phyloP scores from a whole-genome alignment of 2,113 vertebrate genomes.

The Uria lomvia region DNA sequence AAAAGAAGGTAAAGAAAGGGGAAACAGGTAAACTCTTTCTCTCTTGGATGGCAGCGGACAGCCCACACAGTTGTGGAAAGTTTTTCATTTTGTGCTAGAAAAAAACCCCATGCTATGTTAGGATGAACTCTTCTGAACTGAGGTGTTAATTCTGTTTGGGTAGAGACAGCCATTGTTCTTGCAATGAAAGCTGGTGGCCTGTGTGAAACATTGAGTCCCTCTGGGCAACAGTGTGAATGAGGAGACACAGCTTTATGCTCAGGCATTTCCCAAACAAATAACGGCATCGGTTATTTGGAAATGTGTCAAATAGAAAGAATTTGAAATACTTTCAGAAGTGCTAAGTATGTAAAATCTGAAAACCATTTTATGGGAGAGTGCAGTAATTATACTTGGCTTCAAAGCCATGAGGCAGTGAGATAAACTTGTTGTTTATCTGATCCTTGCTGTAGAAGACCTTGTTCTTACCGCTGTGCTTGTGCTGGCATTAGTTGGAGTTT shows the following conservation, averaged over 20 bases:
- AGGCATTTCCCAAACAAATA: neutral
- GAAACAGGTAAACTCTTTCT: neutral
- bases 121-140: neutral
- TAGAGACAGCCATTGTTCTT: neutral
- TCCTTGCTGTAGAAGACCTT: neutral
- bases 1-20: neutral
- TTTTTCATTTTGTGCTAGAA: neutral
- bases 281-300: accelerated
- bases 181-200: neutral
- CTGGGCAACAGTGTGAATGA: neutral
- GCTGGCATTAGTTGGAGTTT: neutral
- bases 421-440: neutral
- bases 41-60: neutral
- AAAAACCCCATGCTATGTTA: neutral
- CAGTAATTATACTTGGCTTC: neutral
- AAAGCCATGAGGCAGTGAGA: neutral
- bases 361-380: neutral
- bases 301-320: neutral
- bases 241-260: neutral
- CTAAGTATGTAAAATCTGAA: neutral
- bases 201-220: neutral
- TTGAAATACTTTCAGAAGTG: neutral
- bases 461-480: neutral
- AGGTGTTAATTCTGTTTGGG: neutral
- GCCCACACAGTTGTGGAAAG: neutral